Evolutionary conservation across 2,113 vertebrate species (phyloP).

Genomic region (Erpornis zantholeuca): DNA sequence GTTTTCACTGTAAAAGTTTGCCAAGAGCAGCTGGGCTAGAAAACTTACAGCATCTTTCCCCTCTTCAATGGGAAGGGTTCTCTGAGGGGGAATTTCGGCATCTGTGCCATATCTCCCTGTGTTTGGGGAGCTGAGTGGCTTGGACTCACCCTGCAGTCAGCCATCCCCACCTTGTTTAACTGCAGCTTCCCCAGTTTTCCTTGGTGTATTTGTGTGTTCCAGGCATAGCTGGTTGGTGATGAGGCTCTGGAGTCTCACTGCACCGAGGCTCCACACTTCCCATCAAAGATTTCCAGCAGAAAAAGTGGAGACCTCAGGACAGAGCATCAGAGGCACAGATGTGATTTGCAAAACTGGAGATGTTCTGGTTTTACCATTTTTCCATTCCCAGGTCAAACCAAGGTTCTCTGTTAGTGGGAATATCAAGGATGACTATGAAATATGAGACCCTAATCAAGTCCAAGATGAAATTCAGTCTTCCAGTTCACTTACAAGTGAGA

Average conservation of each 20-base stretch:
- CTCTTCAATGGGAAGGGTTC: neutral
- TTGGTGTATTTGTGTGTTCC: constrained; percentile 24
- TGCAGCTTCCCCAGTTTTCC: neutral
- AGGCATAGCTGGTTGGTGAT: neutral
- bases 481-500: neutral
- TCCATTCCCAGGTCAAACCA: accelerated
- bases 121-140: constrained; percentile 32
- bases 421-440: neutral
- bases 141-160: neutral
- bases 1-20: neutral
- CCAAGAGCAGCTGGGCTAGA: neutral
- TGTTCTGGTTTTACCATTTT: neutral
- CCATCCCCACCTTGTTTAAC: constrained; percentile 4
- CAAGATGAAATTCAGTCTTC: neutral
- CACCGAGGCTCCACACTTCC: neutral
- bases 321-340: neutral
- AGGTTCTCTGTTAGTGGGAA: neutral
- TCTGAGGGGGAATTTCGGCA: constrained; percentile 10
- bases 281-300: neutral
- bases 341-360: neutral
- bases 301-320: neutral
- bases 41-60: neutral
- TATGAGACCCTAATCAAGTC: neutral
- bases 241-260: neutral
- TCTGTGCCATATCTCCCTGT: neutral